phyloP scores from a whole-genome alignment of 2,888 invertebrate genomes.

The Cerastis leucographa region DNA sequence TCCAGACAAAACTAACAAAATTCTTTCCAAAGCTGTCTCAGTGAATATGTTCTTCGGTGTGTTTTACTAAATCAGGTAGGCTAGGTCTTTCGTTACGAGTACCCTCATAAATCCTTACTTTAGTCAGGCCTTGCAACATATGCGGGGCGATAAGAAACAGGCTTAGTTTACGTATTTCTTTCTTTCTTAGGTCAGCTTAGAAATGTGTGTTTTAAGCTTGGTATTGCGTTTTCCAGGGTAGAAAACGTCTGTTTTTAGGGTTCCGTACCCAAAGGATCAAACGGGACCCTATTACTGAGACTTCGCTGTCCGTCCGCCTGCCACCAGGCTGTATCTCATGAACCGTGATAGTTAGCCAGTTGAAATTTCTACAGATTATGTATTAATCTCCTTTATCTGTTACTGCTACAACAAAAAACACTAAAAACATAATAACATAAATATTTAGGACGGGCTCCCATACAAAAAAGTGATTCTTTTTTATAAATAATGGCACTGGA shows the following conservation, averaged over 20 bases:
- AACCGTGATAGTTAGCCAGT: too few relatives aligned
- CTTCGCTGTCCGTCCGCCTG: too few relatives aligned
- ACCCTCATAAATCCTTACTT: constrained; percentile 57
- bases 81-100: constrained; percentile 38
- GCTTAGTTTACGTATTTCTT: constrained; percentile 45
- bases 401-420: too few relatives aligned
- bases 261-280: too few relatives aligned
- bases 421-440: too few relatives aligned
- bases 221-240: constrained; percentile 1
- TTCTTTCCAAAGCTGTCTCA: neutral
- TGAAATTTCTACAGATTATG: too few relatives aligned
- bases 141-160: constrained; percentile 51
- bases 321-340: too few relatives aligned
- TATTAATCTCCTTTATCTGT: too few relatives aligned
- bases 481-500: too few relatives aligned
- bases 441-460: too few relatives aligned
- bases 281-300: too few relatives aligned
- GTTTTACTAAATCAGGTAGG: constrained; percentile 37
- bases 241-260: neutral
- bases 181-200: constrained; percentile 19
- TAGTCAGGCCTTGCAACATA: constrained; percentile 41
- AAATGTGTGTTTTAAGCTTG: constrained; percentile 31
- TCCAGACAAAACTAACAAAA: neutral
- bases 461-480: too few relatives aligned
- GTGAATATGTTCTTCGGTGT: constrained; percentile 28